Percentiles rank a stretch among this genome's conserved stretches.
Conservation (phyloP, 2,113 vertebrate species). For the Phainopepla nitens region DNA sequence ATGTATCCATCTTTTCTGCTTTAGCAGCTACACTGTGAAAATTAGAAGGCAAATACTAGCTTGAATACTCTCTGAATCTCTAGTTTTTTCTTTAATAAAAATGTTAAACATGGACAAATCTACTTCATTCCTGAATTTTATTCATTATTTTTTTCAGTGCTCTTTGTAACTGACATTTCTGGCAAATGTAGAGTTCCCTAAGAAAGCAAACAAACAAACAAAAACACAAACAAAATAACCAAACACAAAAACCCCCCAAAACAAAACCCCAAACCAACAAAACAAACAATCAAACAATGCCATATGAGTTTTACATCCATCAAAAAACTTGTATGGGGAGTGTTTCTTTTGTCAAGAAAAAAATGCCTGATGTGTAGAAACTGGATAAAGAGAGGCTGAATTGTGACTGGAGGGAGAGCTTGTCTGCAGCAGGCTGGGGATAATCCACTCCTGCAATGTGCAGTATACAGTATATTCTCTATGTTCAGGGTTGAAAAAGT, state of each 20-base stretch:
- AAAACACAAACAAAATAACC: too few relatives aligned
- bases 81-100: not conserved
- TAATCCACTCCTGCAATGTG: not conserved
- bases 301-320: not conserved
- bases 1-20: not conserved
- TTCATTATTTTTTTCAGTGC: not conserved
- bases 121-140: not conserved
- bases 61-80: not conserved
- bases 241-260: too few relatives aligned
- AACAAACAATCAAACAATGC: not conserved
- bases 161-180: not conserved
- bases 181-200: not conserved
- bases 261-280: not conserved
- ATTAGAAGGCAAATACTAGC: not conserved
- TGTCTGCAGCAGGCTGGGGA: not conserved
- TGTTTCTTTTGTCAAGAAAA: not conserved
- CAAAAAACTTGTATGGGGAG: not conserved
- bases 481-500: not conserved
- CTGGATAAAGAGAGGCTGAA: not conserved
- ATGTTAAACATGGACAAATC: not conserved
- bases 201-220: not conserved
- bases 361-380: not conserved
- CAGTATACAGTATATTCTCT: not conserved
- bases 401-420: not conserved
- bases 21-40: not conserved